Conservation (phyloP, 2,113 vertebrate species). For the Sapajus apella region DNA sequence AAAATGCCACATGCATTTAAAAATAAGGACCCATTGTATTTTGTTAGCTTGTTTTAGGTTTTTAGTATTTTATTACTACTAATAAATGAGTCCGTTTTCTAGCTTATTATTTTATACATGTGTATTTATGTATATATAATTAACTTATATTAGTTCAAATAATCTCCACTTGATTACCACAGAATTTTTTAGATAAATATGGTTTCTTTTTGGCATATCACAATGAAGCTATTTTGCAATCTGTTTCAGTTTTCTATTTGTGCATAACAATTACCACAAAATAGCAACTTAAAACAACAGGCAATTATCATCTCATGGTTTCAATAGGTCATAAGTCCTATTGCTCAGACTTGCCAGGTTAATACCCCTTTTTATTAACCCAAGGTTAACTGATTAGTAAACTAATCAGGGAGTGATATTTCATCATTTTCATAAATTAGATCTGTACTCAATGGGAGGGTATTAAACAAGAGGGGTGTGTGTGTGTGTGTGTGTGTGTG, state of each 20-base stretch:
- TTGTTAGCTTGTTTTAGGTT: background rate
- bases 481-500: no score
- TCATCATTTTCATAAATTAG: background rate
- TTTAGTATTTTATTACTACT: background rate
- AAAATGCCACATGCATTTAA: background rate
- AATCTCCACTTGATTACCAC: background rate
- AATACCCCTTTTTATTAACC: background rate
- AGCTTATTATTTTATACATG: background rate
- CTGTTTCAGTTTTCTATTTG: conserved; percentile 8
- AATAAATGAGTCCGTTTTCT: background rate
- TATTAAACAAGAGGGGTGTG: background rate
- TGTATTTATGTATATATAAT: background rate
- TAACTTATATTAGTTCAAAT: background rate
- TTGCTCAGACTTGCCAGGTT: background rate
- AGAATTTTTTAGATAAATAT: background rate
- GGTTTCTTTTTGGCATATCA: background rate
- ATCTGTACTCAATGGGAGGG: background rate
- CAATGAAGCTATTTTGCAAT: background rate
- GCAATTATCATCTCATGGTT: background rate
- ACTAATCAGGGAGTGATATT: background rate
- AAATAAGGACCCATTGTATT: background rate
- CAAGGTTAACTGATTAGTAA: background rate
- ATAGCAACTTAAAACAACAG: background rate
- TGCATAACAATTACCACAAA: background rate
- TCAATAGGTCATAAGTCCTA: background rate